Percentiles rank a stretch among this genome's conserved stretches.
Conservation (phyloP, 2,113 vertebrate genomes). For the Myotis brandtii region DNA sequence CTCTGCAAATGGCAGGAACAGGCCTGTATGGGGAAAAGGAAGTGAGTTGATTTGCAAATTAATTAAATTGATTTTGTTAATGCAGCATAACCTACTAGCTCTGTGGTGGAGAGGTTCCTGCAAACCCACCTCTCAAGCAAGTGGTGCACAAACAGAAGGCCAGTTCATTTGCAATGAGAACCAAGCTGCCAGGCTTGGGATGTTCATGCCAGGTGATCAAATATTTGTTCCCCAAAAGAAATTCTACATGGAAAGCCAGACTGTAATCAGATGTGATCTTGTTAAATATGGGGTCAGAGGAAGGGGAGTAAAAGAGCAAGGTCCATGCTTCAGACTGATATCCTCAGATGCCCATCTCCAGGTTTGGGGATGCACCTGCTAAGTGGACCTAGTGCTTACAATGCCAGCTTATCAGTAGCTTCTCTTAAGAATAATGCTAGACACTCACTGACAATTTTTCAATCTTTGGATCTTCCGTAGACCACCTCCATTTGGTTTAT, state of each 20-base stretch:
- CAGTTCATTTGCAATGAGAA: not conserved
- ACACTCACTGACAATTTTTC: not conserved
- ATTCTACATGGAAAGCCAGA: not conserved
- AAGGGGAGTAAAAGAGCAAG: not conserved
- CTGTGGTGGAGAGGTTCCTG: not conserved
- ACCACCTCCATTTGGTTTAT: not conserved
- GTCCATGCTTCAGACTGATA: not conserved
- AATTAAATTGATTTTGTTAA: conserved; percentile 5
- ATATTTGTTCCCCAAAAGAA: not conserved
- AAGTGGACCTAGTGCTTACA: not conserved
- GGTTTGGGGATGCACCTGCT: not conserved
- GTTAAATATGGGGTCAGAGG: not conserved
- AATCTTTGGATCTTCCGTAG: not conserved
- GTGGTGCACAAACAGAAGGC: not conserved
- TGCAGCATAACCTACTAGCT: not conserved
- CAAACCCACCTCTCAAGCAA: not conserved
- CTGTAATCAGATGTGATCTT: not conserved
- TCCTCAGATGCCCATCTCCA: not conserved
- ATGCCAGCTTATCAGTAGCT: not conserved
- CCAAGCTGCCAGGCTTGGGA: not conserved
- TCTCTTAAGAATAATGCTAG: not conserved
- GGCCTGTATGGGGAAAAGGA: not conserved
- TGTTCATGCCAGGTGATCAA: not conserved
- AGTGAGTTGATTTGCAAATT: not conserved
- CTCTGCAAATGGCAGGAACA: not conserved